These are phyloP conservation scores for Cosmopolites sordidus DNA, from an alignment of 2,888 invertebrate genomes.

Conservation along the genomic window DNA sequence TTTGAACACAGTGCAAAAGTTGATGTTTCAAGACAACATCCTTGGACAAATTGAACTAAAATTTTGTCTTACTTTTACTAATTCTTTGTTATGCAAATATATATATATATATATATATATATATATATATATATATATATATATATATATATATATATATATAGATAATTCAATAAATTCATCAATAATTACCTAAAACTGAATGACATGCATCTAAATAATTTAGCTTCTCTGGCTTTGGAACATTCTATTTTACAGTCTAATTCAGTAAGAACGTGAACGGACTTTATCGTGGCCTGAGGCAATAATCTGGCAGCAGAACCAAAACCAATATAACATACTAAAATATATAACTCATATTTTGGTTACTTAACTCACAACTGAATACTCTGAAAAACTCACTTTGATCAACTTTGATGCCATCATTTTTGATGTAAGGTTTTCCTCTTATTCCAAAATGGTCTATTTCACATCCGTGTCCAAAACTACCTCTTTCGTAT, in stretches of 20 bases:
- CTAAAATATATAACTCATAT: constrained; percentile 55
- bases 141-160: too few species aligned
- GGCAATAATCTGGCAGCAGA: constrained; percentile 68
- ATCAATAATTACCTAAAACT: constrained; percentile 61
- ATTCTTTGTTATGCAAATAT: too few species aligned
- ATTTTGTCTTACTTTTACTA: too few species aligned
- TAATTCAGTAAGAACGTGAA: constrained; percentile 60
- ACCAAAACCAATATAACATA: constrained; percentile 74
- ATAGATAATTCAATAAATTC: too few species aligned
- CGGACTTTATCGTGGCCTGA: constrained; percentile 60
- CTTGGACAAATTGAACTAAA: too few species aligned
- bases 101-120: too few species aligned
- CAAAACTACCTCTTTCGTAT: constrained; percentile 77
- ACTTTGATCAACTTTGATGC: constrained; percentile 41
- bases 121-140: too few species aligned
- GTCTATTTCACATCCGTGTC: constrained; percentile 75
- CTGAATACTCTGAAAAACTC: constrained; percentile 22
- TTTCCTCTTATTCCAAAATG: constrained; percentile 45
- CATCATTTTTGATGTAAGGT: constrained; percentile 34
- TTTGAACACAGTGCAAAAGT: too few species aligned
- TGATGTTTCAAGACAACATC: too few species aligned
- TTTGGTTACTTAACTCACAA: too few species aligned
- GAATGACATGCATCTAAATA: constrained; percentile 71
- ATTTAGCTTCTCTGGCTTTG: constrained; percentile 50
- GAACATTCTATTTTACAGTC: constrained; percentile 70